Percentiles rank a stretch among this genome's conserved stretches.
Evolutionary conservation across 2,113 vertebrate genomes (phyloP).

Genomic region (Hypanus sabinus): DNA sequence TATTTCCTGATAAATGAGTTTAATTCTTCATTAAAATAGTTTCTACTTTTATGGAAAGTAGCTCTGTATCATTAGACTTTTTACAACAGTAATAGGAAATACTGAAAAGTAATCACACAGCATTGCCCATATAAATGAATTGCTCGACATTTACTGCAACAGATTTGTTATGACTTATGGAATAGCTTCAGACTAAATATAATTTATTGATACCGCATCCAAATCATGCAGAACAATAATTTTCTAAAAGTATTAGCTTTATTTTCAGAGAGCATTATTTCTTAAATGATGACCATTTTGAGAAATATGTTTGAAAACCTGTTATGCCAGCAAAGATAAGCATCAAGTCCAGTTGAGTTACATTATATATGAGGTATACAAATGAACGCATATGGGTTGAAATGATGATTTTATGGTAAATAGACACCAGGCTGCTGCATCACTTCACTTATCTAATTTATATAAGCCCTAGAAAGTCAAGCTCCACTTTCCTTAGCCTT

Average conservation of each 20-base stretch:
- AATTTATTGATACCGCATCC: neutral
- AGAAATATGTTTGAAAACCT: neutral
- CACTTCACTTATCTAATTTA: conserved; percentile 25
- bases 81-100: conserved; percentile 5
- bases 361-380: neutral
- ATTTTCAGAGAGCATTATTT: neutral
- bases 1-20: neutral
- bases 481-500: neutral
- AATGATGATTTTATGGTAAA: conserved; percentile 32
- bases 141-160: neutral
- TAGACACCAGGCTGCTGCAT: neutral
- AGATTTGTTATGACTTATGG: neutral
- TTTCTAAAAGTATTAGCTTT: neutral
- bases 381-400: neutral
- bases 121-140: conserved; percentile 18
- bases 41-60: neutral
- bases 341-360: neutral
- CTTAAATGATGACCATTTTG: neutral
- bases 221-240: neutral
- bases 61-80: neutral
- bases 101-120: neutral
- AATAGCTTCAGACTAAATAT: neutral
- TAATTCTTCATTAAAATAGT: conserved; percentile 12
- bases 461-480: neutral
- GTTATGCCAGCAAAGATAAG: conserved; percentile 5